Percentiles rank a stretch among this genome's conserved stretches.
These are phyloP conservation scores for Umimayanthus kanabou DNA, from an alignment of 92 coral and sea anemone species.

Conservation along the genomic window DNA sequence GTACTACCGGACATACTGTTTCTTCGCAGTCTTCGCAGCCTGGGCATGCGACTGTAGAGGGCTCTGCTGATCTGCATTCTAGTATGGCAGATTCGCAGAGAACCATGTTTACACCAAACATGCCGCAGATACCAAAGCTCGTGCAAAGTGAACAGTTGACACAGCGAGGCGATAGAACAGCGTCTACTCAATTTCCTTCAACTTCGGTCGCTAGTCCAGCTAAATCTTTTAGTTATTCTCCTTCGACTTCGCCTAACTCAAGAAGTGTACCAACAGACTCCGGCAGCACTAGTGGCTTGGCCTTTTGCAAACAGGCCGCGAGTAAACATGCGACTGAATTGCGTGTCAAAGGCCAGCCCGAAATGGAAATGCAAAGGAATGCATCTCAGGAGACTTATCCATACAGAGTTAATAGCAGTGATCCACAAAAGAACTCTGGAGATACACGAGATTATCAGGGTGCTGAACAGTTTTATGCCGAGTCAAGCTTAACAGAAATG, in stretches of 20 bases:
- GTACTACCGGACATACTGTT: slow-evolving; percentile 34
- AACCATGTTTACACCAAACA: slow-evolving; percentile 69
- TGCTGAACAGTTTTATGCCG: slow-evolving; percentile 47
- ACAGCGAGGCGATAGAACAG: slow-evolving; percentile 72
- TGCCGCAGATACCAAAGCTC: slow-evolving; percentile 85
- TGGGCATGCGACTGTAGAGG: slow-evolving; percentile 42
- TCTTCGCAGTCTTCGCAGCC: slow-evolving; percentile 36
- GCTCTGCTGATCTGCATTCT: slow-evolving; percentile 36
- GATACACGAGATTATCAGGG: slow-evolving; percentile 62
- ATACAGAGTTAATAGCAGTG: slow-evolving; percentile 59
- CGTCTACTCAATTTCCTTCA: slow-evolving; percentile 62
- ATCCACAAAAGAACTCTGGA: slow-evolving; percentile 74
- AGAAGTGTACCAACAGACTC: slow-evolving; percentile 71
- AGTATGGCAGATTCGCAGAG: slow-evolving; percentile 67
- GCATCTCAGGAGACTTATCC: slow-evolving; percentile 61
- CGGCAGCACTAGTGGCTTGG: slow-evolving; percentile 59
- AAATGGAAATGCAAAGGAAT: slow-evolving; percentile 90
- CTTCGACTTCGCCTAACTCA: slow-evolving; percentile 54
- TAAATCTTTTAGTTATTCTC: slow-evolving; percentile 52
- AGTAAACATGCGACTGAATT: slow-evolving; percentile 75
- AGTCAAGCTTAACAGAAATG: slow-evolving; percentile 47
- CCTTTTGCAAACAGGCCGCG: slow-evolving; percentile 67
- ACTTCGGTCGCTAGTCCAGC: slow-evolving; percentile 57
- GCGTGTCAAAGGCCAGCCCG: slow-evolving; percentile 89
- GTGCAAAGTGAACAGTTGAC: slow-evolving; percentile 74